Percentiles rank a stretch among this genome's conserved stretches.
Evolutionary conservation across 2,113 vertebrate species (phyloP).

Genomic region (Camarhynchus parvulus): DNA sequence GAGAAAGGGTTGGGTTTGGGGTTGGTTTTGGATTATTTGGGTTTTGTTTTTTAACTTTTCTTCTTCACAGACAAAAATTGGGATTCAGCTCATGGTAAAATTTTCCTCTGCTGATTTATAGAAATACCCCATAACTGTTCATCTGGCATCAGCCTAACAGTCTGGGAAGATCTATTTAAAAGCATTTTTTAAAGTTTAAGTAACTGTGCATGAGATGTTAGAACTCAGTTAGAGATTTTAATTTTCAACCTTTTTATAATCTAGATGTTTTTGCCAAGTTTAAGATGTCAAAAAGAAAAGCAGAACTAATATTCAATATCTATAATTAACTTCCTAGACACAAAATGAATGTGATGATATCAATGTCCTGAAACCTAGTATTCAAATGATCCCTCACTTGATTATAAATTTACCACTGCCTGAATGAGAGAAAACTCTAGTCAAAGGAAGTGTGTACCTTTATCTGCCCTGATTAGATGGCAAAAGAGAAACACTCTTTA

Average conservation of each 20-base stretch:
- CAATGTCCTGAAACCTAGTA: neutral
- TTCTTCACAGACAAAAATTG: neutral
- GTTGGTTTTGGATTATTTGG: neutral
- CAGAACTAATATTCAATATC: neutral
- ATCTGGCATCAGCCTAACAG: neutral
- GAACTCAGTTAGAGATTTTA: neutral
- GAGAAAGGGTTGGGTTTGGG: fast-evolving
- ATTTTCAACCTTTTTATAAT: conserved; percentile 28
- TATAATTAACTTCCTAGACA: conserved; percentile 43
- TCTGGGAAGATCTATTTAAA: conserved; percentile 12
- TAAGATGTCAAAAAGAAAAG: conserved; percentile 39
- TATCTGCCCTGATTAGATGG: neutral
- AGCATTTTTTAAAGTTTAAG: conserved; percentile 8
- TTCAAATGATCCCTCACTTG: conserved; percentile 1
- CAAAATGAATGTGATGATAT: conserved; percentile 4
- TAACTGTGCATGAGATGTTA: neutral
- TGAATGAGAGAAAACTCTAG: neutral
- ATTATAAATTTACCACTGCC: neutral
- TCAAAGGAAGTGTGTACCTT: neutral
- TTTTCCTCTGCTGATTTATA: neutral
- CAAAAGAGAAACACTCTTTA: neutral
- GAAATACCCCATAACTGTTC: neutral
- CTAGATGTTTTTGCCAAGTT: conserved; percentile 21
- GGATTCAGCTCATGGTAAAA: neutral
- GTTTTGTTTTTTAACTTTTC: neutral